Percentiles rank a stretch among this genome's conserved stretches.
These are phyloP conservation scores for Hydractinia echinata DNA, from an alignment of 30 jellyfish, hydroid and myxozoan genomes.

Conservation along the genomic window DNA sequence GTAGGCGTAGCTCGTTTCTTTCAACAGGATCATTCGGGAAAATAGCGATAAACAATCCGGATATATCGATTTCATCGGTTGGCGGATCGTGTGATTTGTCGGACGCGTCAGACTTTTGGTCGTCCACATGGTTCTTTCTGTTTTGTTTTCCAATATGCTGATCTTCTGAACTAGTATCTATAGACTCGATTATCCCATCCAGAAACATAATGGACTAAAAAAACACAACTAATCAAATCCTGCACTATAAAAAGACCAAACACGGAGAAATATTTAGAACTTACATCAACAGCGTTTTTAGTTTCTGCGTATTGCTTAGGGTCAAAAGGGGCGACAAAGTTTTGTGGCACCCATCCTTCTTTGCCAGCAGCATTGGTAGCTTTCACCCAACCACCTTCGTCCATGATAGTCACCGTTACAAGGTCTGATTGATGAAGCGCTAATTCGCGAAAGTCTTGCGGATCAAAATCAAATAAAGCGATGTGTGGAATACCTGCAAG, in stretches of 20 bases:
- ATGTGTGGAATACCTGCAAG: constrained; percentile 33
- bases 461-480: constrained; percentile 30
- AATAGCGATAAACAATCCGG: constrained; percentile 24
- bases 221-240: not conserved
- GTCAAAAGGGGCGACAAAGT: constrained; percentile 29
- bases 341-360: constrained; percentile 39
- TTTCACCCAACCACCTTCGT: constrained; percentile 35
- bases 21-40: constrained; percentile 26
- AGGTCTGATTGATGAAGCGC: constrained; percentile 21
- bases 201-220: constrained; percentile 9
- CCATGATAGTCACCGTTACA: constrained; percentile 8
- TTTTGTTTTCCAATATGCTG: not conserved
- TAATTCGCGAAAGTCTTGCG: constrained; percentile 35
- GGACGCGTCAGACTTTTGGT: not conserved
- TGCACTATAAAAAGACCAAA: too few species aligned
- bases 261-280: not conserved
- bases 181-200: constrained; percentile 26
- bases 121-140: not conserved
- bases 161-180: not conserved
- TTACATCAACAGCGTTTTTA: constrained; percentile 26
- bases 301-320: constrained; percentile 21
- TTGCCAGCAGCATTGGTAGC: constrained; percentile 15
- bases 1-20: constrained; percentile 17
- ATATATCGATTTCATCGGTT: not conserved
- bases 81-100: not conserved